phyloP scores from a whole-genome alignment of 2,797 vertebrate genomes.

The Sebastes nivosus region DNA sequence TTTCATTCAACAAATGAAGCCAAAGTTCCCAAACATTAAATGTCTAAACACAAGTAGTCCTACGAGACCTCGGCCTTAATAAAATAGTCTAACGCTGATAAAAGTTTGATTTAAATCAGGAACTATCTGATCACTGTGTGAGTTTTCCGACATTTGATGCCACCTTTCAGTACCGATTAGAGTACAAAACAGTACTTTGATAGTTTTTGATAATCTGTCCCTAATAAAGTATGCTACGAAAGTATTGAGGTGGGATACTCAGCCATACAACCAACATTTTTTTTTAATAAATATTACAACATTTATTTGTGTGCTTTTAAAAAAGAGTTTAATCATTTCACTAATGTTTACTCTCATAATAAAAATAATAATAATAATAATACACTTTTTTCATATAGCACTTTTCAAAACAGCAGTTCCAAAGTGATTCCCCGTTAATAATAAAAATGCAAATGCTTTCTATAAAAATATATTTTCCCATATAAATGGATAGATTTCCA shows the following conservation, averaged over 20 bases:
- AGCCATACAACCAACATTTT: background rate
- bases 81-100: too few relatives aligned
- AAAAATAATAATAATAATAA: background rate
- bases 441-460: background rate
- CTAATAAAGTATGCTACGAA: background rate
- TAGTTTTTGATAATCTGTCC: too few relatives aligned
- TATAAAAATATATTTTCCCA: background rate
- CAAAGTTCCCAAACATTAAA: rapidly evolving
- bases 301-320: background rate
- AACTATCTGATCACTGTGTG: too few relatives aligned
- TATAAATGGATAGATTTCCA: background rate
- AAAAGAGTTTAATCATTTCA: background rate
- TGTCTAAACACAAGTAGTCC: rapidly evolving
- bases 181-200: too few relatives aligned
- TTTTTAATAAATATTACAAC: background rate
- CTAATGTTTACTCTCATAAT: background rate
- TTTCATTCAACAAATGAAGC: rapidly evolving
- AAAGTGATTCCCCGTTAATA: too few relatives aligned
- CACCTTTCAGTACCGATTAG: too few relatives aligned
- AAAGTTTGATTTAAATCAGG: background rate
- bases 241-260: background rate
- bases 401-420: rapidly evolving
- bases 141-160: too few relatives aligned
- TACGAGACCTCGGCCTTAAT: too few relatives aligned
- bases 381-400: too few relatives aligned